Base-by-base conservation (phyloP, 2,797 vertebrate species). In the Oryzias dopingdopingensis region DNA sequence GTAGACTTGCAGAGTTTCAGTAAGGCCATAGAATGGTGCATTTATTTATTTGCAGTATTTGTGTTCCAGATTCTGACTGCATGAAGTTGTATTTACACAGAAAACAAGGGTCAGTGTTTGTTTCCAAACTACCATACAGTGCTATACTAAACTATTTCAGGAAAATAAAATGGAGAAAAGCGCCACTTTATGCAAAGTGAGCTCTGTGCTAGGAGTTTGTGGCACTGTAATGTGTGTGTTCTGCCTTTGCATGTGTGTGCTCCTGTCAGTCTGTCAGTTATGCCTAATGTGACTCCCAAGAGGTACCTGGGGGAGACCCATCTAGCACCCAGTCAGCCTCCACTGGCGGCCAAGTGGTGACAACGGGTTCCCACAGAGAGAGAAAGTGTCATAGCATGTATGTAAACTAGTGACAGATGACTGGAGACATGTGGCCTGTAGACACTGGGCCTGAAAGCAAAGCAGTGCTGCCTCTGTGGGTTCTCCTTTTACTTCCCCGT, bases 321-420 rank as follows among this genome's bases (percentile, higher is more conserved):
- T 88, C 79, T 67, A 84, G 89, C 88, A 88, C 90, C 91, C 88
- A 90, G 87, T 87, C 87, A 89, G 82, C 88, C 86, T 90, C 86
- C 72, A 88, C 88, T 86, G 88, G 85, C 82, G 88, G 88, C 88
- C 86, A 85, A 83, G 85, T 81, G 82, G 91, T 93, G 91, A 93
- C 92, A 91, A 83, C 71, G 79, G 79, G 84, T 88, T 87, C 85
- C 91, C 90, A 86, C 72, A 77, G 90, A 92, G 89, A 91, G 90
- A 85, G 81, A 83, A 90, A 83, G 90, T 92, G 91, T 92, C 91
- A 92, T 85, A 80, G 86, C 82, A 81, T 88, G 89, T 91, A 90
- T 92, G 91, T 92, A 91, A 90, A 91, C 87, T 75, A 86, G 85
- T 91, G 91, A 91, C 91, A 92, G 92, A 92, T 92, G 90, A 92